A percentile compares a stretch with the other conserved stretches of the same genome.
Evolutionary conservation across 2,888 invertebrate genomes (phyloP).

Genomic region (Theretra japonica): DNA sequence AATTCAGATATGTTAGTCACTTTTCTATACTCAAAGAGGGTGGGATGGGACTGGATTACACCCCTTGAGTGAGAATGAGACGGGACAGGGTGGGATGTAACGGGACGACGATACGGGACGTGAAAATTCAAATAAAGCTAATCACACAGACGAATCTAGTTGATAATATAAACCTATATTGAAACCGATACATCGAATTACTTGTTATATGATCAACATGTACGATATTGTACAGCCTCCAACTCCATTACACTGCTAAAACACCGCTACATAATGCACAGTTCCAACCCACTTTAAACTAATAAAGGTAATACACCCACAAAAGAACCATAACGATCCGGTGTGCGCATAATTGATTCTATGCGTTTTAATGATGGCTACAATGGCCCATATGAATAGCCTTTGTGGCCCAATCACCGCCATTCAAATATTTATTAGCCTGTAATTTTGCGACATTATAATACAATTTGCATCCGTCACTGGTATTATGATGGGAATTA

Average conservation of each 20-base stretch:
- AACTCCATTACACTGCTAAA: background rate
- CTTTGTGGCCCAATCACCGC: constrained; percentile 43
- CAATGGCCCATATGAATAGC: constrained; percentile 34
- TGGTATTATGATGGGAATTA: constrained; percentile 37
- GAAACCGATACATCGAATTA: no score
- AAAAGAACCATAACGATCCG: background rate
- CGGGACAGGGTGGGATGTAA: no score
- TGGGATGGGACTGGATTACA: no score
- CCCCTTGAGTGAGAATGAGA: no score
- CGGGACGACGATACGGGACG: no score
- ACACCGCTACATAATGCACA: background rate
- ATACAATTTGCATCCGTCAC: constrained; percentile 45
- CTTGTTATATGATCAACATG: no score
- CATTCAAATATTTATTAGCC: constrained; percentile 41
- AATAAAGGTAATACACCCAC: background rate
- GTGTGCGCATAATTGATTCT: constrained; percentile 9
- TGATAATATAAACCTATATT: no score
- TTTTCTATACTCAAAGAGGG: no score
- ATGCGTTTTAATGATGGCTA: constrained; percentile 5
- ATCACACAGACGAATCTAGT: no score
- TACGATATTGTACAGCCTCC: no score
- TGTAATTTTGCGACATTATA: constrained; percentile 33
- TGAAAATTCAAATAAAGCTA: no score
- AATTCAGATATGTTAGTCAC: no score
- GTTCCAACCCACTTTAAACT: background rate